A percentile compares a stretch with the other conserved stretches of the same genome.
phyloP scores from a whole-genome alignment of 2,113 vertebrate species.

The Sylvilagus bachmani region DNA sequence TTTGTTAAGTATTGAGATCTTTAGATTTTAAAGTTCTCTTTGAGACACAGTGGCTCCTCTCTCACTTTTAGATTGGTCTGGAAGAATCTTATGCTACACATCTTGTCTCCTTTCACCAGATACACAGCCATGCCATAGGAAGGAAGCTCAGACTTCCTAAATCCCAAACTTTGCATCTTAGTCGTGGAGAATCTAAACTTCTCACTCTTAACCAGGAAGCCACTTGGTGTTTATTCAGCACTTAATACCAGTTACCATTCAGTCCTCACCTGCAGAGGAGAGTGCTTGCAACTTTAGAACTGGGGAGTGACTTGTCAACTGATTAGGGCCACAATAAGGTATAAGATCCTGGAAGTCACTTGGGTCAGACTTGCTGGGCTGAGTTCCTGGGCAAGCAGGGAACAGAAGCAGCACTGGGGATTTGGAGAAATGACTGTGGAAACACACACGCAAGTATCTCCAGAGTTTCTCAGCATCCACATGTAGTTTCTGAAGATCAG shows the following conservation, averaged over 20 bases:
- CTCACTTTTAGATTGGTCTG: not conserved
- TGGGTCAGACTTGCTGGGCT: not conserved
- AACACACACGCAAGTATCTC: not conserved
- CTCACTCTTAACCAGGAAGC: not conserved
- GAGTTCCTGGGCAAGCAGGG: not conserved
- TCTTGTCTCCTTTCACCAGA: not conserved
- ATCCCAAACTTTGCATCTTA: not conserved
- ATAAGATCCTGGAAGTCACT: not conserved
- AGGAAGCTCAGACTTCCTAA: not conserved
- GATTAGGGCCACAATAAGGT: not conserved
- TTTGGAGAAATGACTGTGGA: not conserved
- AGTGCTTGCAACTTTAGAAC: not conserved
- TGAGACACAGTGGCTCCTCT: not conserved
- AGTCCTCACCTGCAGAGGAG: not conserved
- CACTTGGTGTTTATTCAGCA: not conserved
- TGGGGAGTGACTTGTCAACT: not conserved
- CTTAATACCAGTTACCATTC: not conserved
- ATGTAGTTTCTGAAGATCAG: not conserved
- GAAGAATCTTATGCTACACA: not conserved
- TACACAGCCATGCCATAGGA: not conserved
- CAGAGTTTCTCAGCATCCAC: not conserved
- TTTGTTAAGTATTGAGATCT: not conserved
- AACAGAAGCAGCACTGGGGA: not conserved
- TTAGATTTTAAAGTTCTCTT: not conserved
- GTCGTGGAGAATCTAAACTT: not conserved